Percentiles rank a stretch among this genome's conserved stretches.
Evolutionary conservation across 2,113 vertebrate species (phyloP).

Genomic region (Rhizomys pruinosus): DNA sequence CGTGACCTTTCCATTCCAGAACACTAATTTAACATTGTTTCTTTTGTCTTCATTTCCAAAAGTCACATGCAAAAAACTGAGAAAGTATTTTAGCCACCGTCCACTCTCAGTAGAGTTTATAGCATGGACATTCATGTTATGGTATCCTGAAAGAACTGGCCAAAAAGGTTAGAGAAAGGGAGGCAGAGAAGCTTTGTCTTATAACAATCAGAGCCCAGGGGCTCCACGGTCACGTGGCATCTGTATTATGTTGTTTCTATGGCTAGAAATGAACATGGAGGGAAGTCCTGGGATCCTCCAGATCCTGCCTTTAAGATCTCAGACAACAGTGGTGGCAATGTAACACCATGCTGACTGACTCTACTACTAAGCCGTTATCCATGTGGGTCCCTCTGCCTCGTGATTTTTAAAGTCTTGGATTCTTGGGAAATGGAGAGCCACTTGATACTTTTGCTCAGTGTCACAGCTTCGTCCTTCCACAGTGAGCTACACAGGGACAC

Average conservation of each 20-base stretch:
- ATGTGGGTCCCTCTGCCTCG: not conserved
- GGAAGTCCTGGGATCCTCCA: not conserved
- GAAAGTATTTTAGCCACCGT: too few relatives aligned
- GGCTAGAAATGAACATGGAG: not conserved
- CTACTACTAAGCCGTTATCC: not conserved
- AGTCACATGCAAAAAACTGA: too few relatives aligned
- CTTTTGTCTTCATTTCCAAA: not conserved
- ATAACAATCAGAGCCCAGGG: not conserved
- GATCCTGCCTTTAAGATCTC: not conserved
- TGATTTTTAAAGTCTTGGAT: not conserved
- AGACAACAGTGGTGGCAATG: too few relatives aligned
- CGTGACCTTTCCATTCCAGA: not conserved
- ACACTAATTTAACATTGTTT: not conserved
- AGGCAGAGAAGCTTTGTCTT: not conserved
- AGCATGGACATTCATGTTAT: not conserved
- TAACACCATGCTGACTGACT: not conserved
- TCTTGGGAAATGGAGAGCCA: too few relatives aligned
- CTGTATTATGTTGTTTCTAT: not conserved
- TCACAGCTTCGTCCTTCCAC: not conserved
- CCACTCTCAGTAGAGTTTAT: not conserved
- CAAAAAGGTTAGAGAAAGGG: not conserved
- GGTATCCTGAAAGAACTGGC: not conserved
- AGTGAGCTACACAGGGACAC: not conserved
- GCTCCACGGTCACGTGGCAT: too few relatives aligned
- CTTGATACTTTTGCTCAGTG: not conserved